A percentile compares a stretch with the other conserved stretches of the same genome.
Evolutionary conservation across 2,113 vertebrate genomes (phyloP).

Genomic region (Phalacrocorax pelagicus): DNA sequence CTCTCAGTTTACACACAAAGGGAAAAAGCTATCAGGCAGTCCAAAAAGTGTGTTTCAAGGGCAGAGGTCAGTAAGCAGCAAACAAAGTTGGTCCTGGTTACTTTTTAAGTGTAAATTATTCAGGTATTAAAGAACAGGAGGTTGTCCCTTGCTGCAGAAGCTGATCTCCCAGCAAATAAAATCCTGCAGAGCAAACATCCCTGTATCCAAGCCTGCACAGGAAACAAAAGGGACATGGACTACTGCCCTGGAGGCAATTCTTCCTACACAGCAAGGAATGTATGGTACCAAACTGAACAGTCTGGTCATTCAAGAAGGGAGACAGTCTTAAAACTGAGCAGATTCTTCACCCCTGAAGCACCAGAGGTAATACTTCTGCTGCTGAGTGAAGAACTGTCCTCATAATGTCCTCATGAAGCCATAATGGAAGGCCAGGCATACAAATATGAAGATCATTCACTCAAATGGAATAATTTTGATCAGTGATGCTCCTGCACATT

Average conservation of each 20-base stretch:
- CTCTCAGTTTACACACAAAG: background rate
- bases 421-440: background rate
- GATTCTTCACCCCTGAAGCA: fast-evolving
- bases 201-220: background rate
- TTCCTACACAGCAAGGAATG: background rate
- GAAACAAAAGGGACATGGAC: background rate
- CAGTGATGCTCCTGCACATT: background rate
- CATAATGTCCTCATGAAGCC: background rate
- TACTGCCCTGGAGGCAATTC: background rate
- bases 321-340: background rate
- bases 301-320: background rate
- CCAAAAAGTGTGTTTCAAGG: background rate
- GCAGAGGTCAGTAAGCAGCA: background rate
- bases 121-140: background rate
- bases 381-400: background rate
- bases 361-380: background rate
- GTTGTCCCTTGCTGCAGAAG: background rate
- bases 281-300: background rate
- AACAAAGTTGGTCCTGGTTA: background rate
- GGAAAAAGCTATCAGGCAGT: background rate
- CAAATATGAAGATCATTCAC: background rate
- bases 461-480: background rate
- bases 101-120: background rate
- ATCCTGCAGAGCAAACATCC: background rate
- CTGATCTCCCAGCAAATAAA: background rate